These are phyloP conservation scores for Drosophila monieri DNA, from an alignment of 2,888 invertebrate species.

Conservation along the genomic window DNA sequence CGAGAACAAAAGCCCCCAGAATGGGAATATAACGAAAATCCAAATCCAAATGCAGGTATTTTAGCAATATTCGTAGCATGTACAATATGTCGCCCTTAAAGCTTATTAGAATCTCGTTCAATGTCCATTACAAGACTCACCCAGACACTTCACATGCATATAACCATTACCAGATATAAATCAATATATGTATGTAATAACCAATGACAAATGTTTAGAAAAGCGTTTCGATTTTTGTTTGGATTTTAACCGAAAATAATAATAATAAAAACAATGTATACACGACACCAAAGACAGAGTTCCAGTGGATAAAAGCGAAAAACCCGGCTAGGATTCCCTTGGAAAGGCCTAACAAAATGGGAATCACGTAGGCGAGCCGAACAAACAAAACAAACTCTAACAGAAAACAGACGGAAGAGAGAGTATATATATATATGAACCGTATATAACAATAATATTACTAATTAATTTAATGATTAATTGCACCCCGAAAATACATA, in stretches of 20 bases:
- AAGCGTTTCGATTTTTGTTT: constrained; percentile 51
- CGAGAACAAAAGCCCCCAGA: constrained; percentile 16
- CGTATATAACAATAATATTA: constrained; percentile 82
- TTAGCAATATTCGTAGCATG: constrained; percentile 75
- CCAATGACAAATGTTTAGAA: constrained; percentile 55
- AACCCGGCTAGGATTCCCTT: neutral
- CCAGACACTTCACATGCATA: constrained; percentile 65
- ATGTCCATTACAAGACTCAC: constrained; percentile 40
- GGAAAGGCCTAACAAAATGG: neutral
- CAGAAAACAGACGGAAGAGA: constrained; percentile 47
- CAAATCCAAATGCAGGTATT: constrained; percentile 63
- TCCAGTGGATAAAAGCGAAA: no score
- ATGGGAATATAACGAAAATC: constrained; percentile 19
- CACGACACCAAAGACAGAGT: constrained; percentile 29
- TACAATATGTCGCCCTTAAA: constrained; percentile 71
- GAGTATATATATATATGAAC: constrained; percentile 77
- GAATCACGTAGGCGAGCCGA: constrained; percentile 10
- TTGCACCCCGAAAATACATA: constrained; percentile 82
- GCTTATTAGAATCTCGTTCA: constrained; percentile 54
- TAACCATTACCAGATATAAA: constrained; percentile 57
- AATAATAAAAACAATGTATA: constrained; percentile 37
- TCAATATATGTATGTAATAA: constrained; percentile 48
- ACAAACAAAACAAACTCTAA: constrained; percentile 19
- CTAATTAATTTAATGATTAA: constrained; percentile 83
- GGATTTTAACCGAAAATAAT: constrained; percentile 42